Conservation (phyloP, 2,113 vertebrate genomes). For the Delphinus delphis region DNA sequence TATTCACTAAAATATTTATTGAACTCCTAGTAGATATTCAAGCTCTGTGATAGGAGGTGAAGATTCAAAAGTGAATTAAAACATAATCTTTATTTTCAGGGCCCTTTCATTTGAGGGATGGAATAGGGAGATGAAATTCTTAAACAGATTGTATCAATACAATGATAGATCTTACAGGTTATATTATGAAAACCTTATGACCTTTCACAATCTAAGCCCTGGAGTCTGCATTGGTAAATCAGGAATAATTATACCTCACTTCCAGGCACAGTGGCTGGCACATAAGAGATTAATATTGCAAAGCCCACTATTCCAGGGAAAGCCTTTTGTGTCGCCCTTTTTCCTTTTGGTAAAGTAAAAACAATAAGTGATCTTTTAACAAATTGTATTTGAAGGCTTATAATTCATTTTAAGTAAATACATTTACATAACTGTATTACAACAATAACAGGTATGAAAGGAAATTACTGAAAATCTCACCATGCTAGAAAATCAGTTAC, state of each 20-base stretch:
- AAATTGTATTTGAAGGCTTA: slow-evolving; percentile 1
- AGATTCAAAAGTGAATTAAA: slow-evolving; percentile 3
- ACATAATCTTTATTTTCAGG: not conserved
- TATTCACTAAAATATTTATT: slow-evolving; percentile 2
- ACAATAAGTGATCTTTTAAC: not conserved
- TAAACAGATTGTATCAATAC: not conserved
- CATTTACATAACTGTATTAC: not conserved
- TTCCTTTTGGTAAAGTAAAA: not conserved
- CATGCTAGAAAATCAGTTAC: not conserved
- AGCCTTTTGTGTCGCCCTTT: not conserved
- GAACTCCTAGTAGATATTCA: not conserved
- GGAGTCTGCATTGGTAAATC: not conserved
- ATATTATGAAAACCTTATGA: not conserved
- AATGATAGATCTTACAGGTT: not conserved
- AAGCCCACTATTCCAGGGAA: not conserved
- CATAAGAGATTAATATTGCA: slow-evolving; percentile 9
- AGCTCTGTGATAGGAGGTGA: not conserved
- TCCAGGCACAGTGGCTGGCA: not conserved
- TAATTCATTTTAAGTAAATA: not conserved
- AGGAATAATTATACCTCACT: slow-evolving; percentile 1
- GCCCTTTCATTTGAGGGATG: not conserved
- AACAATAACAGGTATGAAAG: not conserved
- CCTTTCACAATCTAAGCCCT: not conserved
- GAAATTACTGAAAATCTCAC: slow-evolving; percentile 13
- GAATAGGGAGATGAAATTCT: not conserved